Percentiles rank a stretch among this genome's conserved stretches.
Evolutionary conservation across 2,888 invertebrate genomes (phyloP).

Genomic region (Euproctis similis): DNA sequence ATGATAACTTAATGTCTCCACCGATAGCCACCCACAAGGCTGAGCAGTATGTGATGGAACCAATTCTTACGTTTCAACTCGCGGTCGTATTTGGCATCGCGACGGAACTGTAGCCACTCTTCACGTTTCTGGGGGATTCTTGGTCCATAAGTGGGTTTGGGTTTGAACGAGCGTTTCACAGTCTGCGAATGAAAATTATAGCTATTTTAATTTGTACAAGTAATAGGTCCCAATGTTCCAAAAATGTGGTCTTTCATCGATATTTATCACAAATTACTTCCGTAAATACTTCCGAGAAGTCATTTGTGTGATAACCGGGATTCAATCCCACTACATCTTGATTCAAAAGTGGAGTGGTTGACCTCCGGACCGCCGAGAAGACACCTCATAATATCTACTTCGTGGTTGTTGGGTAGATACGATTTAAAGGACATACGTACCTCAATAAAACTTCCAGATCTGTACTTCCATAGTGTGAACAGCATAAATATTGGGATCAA

Average conservation of each 20-base stretch:
- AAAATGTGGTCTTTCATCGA: no score
- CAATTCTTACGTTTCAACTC: slow-evolving; percentile 44
- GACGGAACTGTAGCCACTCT: slow-evolving; percentile 77
- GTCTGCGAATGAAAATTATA: no score
- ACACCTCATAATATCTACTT: no score
- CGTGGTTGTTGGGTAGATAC: neutral
- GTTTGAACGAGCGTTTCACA: slow-evolving; percentile 54
- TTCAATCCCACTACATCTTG: no score
- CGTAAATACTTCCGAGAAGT: no score
- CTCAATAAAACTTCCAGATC: slow-evolving; percentile 36
- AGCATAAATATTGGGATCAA: slow-evolving; percentile 55
- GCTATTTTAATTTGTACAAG: no score
- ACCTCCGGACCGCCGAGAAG: no score
- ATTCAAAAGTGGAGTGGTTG: no score
- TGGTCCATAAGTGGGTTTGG: slow-evolving; percentile 69
- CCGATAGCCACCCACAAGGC: slow-evolving; percentile 52
- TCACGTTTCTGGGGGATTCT: slow-evolving; percentile 61
- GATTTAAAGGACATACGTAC: slow-evolving; percentile 24
- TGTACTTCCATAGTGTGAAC: slow-evolving; percentile 49
- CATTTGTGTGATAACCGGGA: no score
- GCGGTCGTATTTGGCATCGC: slow-evolving; percentile 53
- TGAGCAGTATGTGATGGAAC: slow-evolving; percentile 50
- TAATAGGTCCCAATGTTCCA: no score
- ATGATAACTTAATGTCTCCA: slow-evolving; percentile 21
- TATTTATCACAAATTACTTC: no score